These are phyloP conservation scores for Protobothrops mucrosquamatus DNA, from an alignment of 2,113 vertebrate genomes.

Conservation along the genomic window DNA sequence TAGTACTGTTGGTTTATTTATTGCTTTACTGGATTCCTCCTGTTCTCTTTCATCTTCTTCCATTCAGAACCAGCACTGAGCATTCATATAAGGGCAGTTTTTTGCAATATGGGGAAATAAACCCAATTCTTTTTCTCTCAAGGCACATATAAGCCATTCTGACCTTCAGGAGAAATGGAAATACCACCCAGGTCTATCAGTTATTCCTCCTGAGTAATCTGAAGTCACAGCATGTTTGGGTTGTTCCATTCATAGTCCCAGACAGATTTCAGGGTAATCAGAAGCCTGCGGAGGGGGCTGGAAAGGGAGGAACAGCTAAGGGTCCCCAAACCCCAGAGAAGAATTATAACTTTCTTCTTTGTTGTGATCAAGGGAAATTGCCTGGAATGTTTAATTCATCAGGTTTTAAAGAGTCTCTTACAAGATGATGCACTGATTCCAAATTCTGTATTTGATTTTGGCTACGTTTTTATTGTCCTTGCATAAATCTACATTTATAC, in stretches of 20 bases:
- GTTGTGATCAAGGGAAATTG: neutral
- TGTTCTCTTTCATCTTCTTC: rapidly evolving
- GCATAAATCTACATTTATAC: neutral
- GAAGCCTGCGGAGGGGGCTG: slow-evolving; percentile 2
- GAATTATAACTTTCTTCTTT: neutral
- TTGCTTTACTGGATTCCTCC: neutral
- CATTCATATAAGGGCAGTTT: neutral
- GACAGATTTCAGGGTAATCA: slow-evolving; percentile 22
- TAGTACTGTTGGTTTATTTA: neutral
- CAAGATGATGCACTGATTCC: neutral
- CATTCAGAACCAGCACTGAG: neutral
- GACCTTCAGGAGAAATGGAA: slow-evolving; percentile 47
- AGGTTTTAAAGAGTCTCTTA: neutral
- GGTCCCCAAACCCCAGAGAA: slow-evolving; percentile 4
- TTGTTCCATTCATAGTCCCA: slow-evolving; percentile 23
- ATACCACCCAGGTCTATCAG: slow-evolving; percentile 40
- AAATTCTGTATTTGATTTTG: slow-evolving; percentile 4
- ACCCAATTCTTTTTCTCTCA: slow-evolving; percentile 13
- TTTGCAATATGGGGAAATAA: neutral
- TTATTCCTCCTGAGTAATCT: slow-evolving; percentile 47
- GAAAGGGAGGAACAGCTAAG: neutral
- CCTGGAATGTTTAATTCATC: neutral
- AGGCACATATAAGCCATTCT: neutral
- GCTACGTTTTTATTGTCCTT: neutral
- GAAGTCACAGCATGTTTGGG: slow-evolving; percentile 26